A percentile compares a stretch with the other conserved stretches of the same genome.
Evolutionary conservation across 2,888 invertebrate genomes (phyloP).

Genomic region (Drosophila paracracens): DNA sequence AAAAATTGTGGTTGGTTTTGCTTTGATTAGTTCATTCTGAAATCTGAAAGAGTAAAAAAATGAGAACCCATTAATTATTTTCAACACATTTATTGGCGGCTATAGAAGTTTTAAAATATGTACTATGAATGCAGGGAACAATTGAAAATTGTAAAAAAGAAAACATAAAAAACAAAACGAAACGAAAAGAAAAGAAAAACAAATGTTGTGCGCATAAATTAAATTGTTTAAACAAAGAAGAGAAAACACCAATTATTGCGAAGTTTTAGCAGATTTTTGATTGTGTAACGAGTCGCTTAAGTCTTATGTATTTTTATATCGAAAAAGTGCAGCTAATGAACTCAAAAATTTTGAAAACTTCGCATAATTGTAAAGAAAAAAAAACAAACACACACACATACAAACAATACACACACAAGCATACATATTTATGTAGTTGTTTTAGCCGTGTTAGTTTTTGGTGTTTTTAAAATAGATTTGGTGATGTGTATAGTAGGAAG

Average conservation of each 20-base stretch:
- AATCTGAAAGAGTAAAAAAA: slow-evolving; percentile 5
- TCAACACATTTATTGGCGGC: slow-evolving; percentile 40
- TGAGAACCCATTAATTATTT: slow-evolving; percentile 23
- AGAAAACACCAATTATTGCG: slow-evolving; percentile 20
- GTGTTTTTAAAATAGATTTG: slow-evolving; percentile 72
- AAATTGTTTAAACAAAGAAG: slow-evolving; percentile 46
- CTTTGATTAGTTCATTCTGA: slow-evolving; percentile 21
- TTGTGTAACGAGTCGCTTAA: slow-evolving; percentile 32
- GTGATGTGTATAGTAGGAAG: slow-evolving; percentile 74
- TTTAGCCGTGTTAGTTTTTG: slow-evolving; percentile 77
- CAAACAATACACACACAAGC: slow-evolving; percentile 27
- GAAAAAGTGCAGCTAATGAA: slow-evolving; percentile 23
- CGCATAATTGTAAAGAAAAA: slow-evolving; percentile 22
- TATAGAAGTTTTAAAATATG: slow-evolving; percentile 54
- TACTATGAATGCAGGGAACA: slow-evolving; percentile 80
- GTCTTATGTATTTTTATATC: slow-evolving; percentile 48
- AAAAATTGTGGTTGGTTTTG: slow-evolving; percentile 27
- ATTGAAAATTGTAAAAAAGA: slow-evolving; percentile 76
- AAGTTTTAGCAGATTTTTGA: slow-evolving; percentile 33
- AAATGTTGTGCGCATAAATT: slow-evolving; percentile 42
- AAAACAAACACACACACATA: slow-evolving; percentile 11
- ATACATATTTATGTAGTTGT: slow-evolving; percentile 69
- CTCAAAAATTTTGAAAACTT: slow-evolving; percentile 26
- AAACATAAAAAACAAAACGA: slow-evolving; percentile 19
- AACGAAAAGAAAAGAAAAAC: slow-evolving; percentile 16